Percentiles rank a stretch among this genome's conserved stretches.
phyloP scores from a whole-genome alignment of 1,140 invertebrate genomes.

The Yoshiicerus persimilis region DNA sequence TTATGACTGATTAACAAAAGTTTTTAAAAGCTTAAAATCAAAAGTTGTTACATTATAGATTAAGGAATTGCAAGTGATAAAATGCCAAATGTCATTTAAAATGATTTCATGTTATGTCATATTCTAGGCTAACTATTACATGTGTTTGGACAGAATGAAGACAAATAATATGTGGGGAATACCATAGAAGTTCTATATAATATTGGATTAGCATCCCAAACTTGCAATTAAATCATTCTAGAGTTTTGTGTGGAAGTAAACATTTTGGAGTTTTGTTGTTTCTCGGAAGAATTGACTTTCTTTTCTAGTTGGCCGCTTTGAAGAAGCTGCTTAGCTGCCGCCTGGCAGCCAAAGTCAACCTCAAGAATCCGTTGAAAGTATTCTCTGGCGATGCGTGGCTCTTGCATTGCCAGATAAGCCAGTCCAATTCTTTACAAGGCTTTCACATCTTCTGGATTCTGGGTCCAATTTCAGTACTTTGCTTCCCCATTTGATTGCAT shows the following conservation, averaged over 20 bases:
- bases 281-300: constrained; percentile 54
- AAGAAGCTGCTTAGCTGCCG: constrained; percentile 74
- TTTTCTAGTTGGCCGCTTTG: constrained; percentile 74
- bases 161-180: no score
- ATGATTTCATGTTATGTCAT: no score
- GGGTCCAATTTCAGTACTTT: constrained; percentile 71
- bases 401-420: constrained; percentile 72
- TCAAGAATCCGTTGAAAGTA: constrained; percentile 75
- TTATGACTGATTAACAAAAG: no score
- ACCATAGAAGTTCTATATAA: no score
- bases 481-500: constrained; percentile 70
- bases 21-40: no score
- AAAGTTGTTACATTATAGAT: no score
- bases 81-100: no score
- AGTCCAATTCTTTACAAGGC: constrained; percentile 84
- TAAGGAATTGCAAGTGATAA: no score
- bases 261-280: not conserved
- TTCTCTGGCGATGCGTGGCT: constrained; percentile 73
- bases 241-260: not conserved
- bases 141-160: no score
- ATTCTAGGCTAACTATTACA: no score
- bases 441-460: constrained; percentile 87
- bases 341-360: constrained; percentile 76
- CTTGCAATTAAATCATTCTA: no score
- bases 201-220: no score